Evolutionary conservation across 2,888 invertebrate species (phyloP).

Genomic region (Macrophya alboannulata): DNA sequence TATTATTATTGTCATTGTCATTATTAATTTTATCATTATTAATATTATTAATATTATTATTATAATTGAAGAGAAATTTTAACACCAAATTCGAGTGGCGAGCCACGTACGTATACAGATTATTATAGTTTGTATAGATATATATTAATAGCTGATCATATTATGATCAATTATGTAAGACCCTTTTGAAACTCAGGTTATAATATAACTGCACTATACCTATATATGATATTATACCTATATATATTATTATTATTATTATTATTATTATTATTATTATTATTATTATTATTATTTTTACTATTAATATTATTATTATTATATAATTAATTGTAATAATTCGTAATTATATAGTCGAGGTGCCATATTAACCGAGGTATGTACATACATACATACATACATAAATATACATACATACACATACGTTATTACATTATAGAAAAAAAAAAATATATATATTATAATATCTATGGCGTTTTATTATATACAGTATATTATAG

Average conservation of each 20-base stretch:
- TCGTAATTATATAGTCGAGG: constrained; percentile 6
- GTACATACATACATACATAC: constrained; percentile 14
- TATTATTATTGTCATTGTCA: background rate
- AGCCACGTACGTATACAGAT: background rate
- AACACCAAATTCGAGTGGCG: constrained; percentile 31
- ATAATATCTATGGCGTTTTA: background rate
- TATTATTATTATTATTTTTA: background rate
- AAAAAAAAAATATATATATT: too few species aligned
- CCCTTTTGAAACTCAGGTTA: constrained; percentile 53
- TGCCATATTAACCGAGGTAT: background rate
- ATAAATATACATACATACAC: background rate
- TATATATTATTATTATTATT: constrained; percentile 3
- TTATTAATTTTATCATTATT: background rate
- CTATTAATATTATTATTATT: background rate
- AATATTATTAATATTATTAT: background rate
- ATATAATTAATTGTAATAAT: background rate
- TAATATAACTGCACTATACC: constrained; percentile 38
- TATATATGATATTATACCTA: constrained; percentile 30
- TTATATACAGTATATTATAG: too few species aligned
- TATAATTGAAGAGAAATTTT: background rate
- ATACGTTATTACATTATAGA: background rate
- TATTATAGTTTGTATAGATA: background rate
- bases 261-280: background rate
- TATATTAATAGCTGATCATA: background rate
- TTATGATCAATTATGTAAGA: constrained; percentile 31